These are phyloP conservation scores for Chelmon rostratus DNA, from an alignment of 2,797 vertebrate genomes.

Conservation along the genomic window DNA sequence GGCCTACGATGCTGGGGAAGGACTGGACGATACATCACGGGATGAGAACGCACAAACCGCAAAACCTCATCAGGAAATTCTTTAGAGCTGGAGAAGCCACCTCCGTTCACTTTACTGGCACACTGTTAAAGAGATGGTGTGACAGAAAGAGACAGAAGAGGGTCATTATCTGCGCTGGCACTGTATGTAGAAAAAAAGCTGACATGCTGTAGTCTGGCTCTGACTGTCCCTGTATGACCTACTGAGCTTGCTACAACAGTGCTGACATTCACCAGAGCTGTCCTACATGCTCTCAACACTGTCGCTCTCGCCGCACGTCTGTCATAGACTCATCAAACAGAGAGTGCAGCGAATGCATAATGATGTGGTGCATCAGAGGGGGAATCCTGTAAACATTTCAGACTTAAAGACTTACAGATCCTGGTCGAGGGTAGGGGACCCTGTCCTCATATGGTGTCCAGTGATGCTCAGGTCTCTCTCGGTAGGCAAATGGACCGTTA, in stretches of 20 bases:
- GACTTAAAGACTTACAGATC: constrained; percentile 89
- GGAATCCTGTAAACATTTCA: constrained; percentile 30
- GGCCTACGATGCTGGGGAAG: constrained; percentile 91
- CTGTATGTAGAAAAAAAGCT: constrained; percentile 33
- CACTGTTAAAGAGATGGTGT: constrained; percentile 84
- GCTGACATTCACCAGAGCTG: constrained; percentile 60
- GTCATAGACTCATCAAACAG: constrained; percentile 27
- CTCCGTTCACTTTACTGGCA: constrained; percentile 95
- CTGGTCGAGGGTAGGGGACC: constrained; percentile 96
- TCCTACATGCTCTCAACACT: constrained; percentile 55
- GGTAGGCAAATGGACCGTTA: constrained; percentile 94
- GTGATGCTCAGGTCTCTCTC: constrained; percentile 94
- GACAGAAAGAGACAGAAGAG: constrained; percentile 28
- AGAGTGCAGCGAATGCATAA: constrained; percentile 52
- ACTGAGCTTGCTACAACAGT: constrained; percentile 56
- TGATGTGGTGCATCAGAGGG: constrained; percentile 9
- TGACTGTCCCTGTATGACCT: constrained; percentile 52
- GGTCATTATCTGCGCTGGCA: constrained; percentile 19
- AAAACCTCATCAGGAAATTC: constrained; percentile 96
- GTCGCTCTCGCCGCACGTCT: constrained; percentile 34
- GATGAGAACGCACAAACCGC: constrained; percentile 93
- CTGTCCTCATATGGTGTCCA: constrained; percentile 95
- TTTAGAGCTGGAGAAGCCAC: constrained; percentile 92
- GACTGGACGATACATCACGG: constrained; percentile 93
- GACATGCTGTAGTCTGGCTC: constrained; percentile 39